Evolutionary conservation across 2,797 vertebrate species (phyloP), one percentile per base, ranked within the genome.

Genomic region (Eurystomus glaucurus): DNA sequence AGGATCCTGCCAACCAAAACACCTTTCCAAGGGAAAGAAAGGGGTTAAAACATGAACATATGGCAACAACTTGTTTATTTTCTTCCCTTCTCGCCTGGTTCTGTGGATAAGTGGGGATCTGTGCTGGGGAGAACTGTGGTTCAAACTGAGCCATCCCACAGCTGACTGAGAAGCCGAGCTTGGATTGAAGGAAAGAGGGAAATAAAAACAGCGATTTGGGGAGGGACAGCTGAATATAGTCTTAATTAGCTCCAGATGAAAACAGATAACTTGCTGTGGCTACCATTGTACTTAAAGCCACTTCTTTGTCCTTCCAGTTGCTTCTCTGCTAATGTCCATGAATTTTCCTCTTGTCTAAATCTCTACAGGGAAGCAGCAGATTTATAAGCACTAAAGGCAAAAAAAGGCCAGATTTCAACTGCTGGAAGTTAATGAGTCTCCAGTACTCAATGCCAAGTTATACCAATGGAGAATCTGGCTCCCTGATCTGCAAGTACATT

Each of bases 1-100:
- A 98, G 58, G 99, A 99, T 43, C 99, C 99, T 0, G 96, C 15
- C 95, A 99, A 98, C 99, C 99, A 99, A 97, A 99, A 99, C 29
- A 99, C 96, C 99, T 99, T 97, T 60, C 50, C 85, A 65, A 95
- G 69, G 39, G 21, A 86, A 79, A 90, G 13, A 7, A 22, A 77
- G 17, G 11, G 29, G 33, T 94, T 93, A 92, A 81, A 88, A 91
- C 22, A 54, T 20, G 31, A 91, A 31, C 9, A 20, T 26, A 18
- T 11, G 7, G 4, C 17, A 78, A 35, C 1, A 0, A 58, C 26
- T 62, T 11, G 8, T 55, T 72, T 50, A 7, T 68, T 65, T 85
- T 71, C 61, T 82, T 70, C 35, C 16, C 31, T 94, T 85, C 29
- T 31, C 10, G 1, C 48, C 33, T 14, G 2, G 6, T 71, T 68